Conservation (phyloP, 2,888 invertebrate species). For the Apotomis turbidana region DNA sequence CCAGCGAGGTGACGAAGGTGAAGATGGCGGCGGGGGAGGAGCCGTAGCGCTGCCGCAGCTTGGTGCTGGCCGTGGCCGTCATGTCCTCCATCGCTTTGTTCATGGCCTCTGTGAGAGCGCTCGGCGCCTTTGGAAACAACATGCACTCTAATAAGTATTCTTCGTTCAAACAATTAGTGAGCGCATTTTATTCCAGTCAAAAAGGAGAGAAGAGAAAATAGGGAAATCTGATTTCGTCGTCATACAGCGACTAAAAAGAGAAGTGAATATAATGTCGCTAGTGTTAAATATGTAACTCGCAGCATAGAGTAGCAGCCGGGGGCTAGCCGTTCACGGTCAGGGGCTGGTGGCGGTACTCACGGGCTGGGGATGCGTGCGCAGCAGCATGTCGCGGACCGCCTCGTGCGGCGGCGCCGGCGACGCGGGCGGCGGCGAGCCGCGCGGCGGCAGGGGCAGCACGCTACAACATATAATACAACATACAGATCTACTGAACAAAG, state of each 20-base stretch:
- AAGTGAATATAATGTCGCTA: too few relatives aligned
- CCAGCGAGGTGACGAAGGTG: conserved; percentile 93
- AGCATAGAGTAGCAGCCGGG: too few relatives aligned
- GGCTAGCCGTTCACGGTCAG: too few relatives aligned
- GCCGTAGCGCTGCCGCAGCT: conserved; percentile 88
- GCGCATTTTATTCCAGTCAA: too few relatives aligned
- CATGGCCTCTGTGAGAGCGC: conserved; percentile 93
- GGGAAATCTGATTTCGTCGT: too few relatives aligned
- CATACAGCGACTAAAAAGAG: too few relatives aligned
- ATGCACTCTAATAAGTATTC: too few relatives aligned
- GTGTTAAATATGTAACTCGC: too few relatives aligned
- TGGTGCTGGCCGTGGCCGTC: conserved; percentile 93
- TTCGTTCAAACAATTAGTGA: too few relatives aligned
- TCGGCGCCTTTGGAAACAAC: conserved; percentile 79
- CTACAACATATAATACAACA: conserved; percentile 63
- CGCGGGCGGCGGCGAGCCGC: conserved; percentile 86
- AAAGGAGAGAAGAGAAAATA: too few relatives aligned
- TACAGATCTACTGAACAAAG: too few relatives aligned
- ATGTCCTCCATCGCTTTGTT: conserved; percentile 97
- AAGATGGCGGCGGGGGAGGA: conserved; percentile 85
- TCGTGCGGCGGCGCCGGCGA: conserved; percentile 87
- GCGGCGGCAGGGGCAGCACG: conserved; percentile 92
- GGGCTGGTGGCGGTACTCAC: conserved; percentile 67
- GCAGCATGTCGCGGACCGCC: conserved; percentile 83
- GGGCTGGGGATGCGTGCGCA: conserved; percentile 86